Conservation (phyloP, 2,888 invertebrate species). For the Laothoe populi region DNA sequence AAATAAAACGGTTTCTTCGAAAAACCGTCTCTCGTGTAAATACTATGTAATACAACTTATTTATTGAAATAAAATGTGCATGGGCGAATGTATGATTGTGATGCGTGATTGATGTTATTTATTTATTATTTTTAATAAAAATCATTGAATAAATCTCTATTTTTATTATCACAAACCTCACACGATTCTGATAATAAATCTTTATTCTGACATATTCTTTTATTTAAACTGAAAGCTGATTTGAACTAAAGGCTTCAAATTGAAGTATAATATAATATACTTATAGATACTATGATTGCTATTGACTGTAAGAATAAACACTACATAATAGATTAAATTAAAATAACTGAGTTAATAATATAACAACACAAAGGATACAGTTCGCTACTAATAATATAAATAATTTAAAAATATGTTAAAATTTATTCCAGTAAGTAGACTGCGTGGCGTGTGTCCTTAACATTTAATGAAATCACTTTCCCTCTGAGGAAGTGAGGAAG, state of each 20-base stretch:
- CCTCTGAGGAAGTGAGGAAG: constrained; percentile 36
- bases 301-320: no score
- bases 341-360: not conserved
- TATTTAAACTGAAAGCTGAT: not conserved
- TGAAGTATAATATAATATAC: no score
- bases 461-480: constrained; percentile 42
- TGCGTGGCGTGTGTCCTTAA: constrained; percentile 8
- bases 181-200: not conserved
- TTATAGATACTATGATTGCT: no score
- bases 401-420: constrained; percentile 17
- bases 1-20: constrained; percentile 66
- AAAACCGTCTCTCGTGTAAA: constrained; percentile 75
- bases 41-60: constrained; percentile 79
- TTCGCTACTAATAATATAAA: not conserved
- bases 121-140: constrained; percentile 76
- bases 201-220: not conserved
- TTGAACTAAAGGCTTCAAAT: no score
- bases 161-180: constrained; percentile 35
- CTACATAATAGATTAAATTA: no score
- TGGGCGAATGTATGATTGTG: constrained; percentile 68
- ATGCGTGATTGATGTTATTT: constrained; percentile 68
- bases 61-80: constrained; percentile 68
- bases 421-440: constrained; percentile 33
- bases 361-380: not conserved
- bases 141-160: constrained; percentile 59